Percentiles rank a stretch among this genome's conserved stretches.
Evolutionary conservation across 2,113 vertebrate species (phyloP).

Genomic region (Erythrolamprus reginae): DNA sequence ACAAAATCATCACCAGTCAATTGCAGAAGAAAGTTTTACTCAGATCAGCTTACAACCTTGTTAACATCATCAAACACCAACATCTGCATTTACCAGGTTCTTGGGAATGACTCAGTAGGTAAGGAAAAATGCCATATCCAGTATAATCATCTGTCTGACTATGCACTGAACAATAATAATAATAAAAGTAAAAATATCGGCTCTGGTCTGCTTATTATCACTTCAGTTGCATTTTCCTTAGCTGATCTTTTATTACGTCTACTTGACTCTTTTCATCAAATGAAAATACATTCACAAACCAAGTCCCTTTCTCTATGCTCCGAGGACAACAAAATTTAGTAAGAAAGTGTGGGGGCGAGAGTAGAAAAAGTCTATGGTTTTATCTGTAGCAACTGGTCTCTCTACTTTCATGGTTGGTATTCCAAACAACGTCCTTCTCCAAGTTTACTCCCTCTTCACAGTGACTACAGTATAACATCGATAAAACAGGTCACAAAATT

Average conservation of each 20-base stretch:
- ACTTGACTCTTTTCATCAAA: background rate
- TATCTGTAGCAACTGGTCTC: background rate
- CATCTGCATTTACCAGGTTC: background rate
- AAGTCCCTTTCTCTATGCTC: too few relatives aligned
- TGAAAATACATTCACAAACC: background rate
- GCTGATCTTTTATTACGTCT: background rate
- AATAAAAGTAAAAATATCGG: background rate
- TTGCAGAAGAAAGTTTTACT: background rate
- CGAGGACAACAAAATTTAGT: background rate
- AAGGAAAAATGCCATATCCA: background rate
- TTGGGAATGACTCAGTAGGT: background rate
- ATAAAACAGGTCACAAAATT: background rate
- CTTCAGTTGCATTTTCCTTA: background rate
- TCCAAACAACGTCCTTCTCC: background rate
- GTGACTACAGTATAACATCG: background rate
- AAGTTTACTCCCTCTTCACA: background rate
- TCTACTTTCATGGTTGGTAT: background rate
- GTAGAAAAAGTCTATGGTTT: background rate
- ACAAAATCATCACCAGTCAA: background rate
- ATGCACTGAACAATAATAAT: rapidly evolving
- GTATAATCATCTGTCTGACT: background rate
- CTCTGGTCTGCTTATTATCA: background rate
- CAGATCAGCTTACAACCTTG: background rate
- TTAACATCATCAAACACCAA: background rate
- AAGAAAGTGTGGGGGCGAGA: background rate